Conservation (phyloP, 2,113 vertebrate genomes). For the Upupa epops region DNA sequence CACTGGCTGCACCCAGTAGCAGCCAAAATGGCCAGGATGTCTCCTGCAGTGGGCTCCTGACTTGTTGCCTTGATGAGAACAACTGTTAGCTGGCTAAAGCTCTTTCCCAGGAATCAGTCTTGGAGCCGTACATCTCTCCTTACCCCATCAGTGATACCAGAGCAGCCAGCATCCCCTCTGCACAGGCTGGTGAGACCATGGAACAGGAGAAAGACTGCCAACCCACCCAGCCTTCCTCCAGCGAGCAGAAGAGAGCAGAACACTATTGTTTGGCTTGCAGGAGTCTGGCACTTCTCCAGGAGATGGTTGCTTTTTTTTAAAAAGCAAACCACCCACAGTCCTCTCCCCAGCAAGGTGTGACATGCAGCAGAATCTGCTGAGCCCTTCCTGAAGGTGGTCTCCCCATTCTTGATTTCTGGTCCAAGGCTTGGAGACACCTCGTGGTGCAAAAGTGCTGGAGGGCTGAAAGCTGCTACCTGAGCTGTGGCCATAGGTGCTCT, state of each 20-base stretch:
- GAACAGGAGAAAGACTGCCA: not conserved
- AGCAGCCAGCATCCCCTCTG: not conserved
- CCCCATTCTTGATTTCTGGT: not conserved
- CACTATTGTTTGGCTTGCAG: not conserved
- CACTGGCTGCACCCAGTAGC: not conserved
- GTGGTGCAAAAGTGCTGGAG: fast-evolving
- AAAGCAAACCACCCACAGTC: constrained; percentile 1
- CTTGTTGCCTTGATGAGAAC: not conserved
- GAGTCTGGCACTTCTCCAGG: constrained; percentile 30
- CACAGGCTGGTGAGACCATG: not conserved
- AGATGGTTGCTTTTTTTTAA: constrained; percentile 3
- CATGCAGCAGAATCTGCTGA: fast-evolving
- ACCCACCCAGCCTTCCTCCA: not conserved
- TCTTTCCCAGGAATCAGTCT: not conserved
- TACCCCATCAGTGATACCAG: not conserved
- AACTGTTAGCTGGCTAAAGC: not conserved
- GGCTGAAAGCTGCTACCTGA: not conserved
- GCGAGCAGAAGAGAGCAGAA: not conserved
- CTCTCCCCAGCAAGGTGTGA: fast-evolving
- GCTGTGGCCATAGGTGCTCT: not conserved
- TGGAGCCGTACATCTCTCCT: fast-evolving
- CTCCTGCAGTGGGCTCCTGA: not conserved
- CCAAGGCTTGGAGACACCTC: not conserved
- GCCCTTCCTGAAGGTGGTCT: not conserved
- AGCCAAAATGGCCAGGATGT: fast-evolving